Evolutionary conservation across 2,888 invertebrate genomes (phyloP).

Genomic region (Julus scanicus): DNA sequence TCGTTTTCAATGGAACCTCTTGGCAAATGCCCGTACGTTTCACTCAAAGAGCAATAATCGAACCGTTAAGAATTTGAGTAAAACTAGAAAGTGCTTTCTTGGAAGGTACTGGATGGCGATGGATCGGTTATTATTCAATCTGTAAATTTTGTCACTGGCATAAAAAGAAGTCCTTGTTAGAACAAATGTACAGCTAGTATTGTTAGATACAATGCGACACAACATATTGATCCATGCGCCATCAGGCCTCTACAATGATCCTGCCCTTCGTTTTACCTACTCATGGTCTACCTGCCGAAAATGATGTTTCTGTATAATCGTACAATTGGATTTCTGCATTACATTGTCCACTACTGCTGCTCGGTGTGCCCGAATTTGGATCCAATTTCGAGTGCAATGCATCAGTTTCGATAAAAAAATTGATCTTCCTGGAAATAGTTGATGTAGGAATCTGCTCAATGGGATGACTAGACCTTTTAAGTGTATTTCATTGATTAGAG

Average conservation of each 20-base stretch:
- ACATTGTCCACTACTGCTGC: not conserved
- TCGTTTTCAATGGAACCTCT: not conserved
- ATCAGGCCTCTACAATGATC: not conserved
- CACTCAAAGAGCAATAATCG: constrained; percentile 30
- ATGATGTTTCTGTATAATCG: not conserved
- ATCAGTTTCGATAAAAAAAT: not conserved
- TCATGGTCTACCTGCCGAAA: not conserved
- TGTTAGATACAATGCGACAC: too few relatives aligned
- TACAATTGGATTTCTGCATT: not conserved
- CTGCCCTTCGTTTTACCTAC: not conserved
- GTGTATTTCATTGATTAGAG: not conserved
- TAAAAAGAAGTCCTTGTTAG: too few relatives aligned
- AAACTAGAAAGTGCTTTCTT: not conserved
- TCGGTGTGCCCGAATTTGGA: not conserved
- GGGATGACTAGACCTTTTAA: not conserved
- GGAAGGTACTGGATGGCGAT: not conserved
- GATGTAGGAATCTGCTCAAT: not conserved
- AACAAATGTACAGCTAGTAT: too few relatives aligned
- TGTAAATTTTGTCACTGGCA: too few relatives aligned
- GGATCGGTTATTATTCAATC: not conserved
- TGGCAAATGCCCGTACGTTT: not conserved
- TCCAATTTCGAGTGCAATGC: not conserved
- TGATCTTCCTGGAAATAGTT: not conserved
- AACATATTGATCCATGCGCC: not conserved
- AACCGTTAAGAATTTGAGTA: not conserved